Conservation (phyloP, 2,888 invertebrate genomes). For the Tenthredo notha region DNA sequence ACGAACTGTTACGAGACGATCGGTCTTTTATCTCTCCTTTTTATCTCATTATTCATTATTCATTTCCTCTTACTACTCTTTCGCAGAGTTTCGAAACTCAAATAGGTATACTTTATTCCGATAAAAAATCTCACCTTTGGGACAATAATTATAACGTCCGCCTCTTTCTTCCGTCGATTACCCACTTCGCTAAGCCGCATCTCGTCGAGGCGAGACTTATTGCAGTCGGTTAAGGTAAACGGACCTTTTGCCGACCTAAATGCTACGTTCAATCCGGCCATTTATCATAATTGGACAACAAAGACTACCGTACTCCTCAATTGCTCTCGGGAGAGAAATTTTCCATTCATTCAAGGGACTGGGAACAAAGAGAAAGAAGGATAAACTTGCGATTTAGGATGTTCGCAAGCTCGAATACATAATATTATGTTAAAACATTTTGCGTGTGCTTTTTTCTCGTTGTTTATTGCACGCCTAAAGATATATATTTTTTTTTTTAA, state of each 20-base stretch:
- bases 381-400: not conserved
- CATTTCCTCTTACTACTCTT: not conserved
- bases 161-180: conserved; percentile 29
- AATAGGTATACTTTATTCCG: conserved; percentile 7
- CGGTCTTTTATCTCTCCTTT: not conserved
- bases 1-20: not conserved
- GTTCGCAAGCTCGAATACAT: not conserved
- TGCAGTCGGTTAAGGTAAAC: conserved; percentile 27
- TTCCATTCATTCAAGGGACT: not conserved
- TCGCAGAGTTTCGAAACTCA: not conserved
- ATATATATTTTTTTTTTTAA: not conserved
- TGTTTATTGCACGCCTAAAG: not conserved
- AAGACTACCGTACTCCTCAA: not conserved
- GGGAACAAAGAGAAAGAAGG: not conserved
- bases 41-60: not conserved
- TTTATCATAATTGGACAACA: conserved; percentile 36
- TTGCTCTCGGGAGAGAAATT: not conserved
- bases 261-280: not conserved
- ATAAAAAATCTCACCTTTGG: conserved; percentile 5
- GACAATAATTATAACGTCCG: conserved; percentile 24
- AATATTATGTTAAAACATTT: not conserved
- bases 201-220: conserved; percentile 14
- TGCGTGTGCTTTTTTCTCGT: not conserved
- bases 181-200: not conserved
- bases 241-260: conserved; percentile 4